Conservation (phyloP, 2,797 vertebrate genomes). For the Anniella stebbinsi region DNA sequence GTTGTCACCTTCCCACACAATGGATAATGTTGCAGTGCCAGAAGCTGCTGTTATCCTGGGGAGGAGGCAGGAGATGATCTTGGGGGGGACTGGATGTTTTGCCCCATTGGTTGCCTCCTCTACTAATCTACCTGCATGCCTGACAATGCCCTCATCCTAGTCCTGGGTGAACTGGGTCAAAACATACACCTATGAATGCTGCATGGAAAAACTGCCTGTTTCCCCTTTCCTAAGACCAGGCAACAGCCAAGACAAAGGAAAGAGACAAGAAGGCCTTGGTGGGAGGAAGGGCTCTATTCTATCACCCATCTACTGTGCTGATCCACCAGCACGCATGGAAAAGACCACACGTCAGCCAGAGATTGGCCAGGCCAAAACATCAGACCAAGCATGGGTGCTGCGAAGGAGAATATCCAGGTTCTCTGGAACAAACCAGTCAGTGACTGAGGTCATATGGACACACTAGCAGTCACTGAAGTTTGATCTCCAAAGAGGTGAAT, state of each 20-base stretch:
- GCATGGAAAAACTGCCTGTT: background rate
- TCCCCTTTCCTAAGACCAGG: background rate
- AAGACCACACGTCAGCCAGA: no score
- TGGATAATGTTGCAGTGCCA: slow-evolving; percentile 3
- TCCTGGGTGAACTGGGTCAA: background rate
- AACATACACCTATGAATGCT: background rate
- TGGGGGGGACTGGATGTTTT: background rate
- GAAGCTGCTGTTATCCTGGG: slow-evolving; percentile 1
- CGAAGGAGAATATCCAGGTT: background rate
- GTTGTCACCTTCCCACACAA: background rate
- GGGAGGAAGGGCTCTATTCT: background rate
- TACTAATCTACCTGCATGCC: background rate
- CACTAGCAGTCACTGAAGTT: no score
- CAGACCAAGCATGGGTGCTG: background rate
- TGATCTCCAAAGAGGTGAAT: background rate
- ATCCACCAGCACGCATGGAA: background rate
- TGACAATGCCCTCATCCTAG: background rate
- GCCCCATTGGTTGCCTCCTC: background rate
- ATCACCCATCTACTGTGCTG: background rate
- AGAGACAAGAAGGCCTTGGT: background rate
- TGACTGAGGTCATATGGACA: background rate
- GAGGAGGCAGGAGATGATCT: background rate
- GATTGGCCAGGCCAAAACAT: background rate
- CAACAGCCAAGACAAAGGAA: background rate
- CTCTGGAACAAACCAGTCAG: background rate